phyloP scores from a whole-genome alignment of 1,140 invertebrate species.

The Acyrthosiphon pisum region DNA sequence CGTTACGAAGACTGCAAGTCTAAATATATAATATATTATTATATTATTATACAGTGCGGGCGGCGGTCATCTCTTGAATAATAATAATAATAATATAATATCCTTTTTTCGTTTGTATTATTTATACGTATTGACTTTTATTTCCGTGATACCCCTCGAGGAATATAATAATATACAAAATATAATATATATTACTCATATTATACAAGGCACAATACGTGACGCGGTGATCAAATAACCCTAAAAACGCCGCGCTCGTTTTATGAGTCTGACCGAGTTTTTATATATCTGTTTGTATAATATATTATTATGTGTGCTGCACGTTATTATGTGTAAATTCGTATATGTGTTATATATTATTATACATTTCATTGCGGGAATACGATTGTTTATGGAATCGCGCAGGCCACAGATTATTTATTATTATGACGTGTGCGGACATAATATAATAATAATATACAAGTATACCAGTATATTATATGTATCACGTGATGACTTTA shows the following conservation, averaged over 20 bases:
- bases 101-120: not conserved
- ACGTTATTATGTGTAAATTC: too few relatives aligned
- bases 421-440: not conserved
- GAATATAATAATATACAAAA: not conserved
- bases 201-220: not conserved
- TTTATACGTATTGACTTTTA: not conserved
- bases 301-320: not conserved
- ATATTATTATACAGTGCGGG: too few relatives aligned
- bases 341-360: not conserved
- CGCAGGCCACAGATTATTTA: not conserved
- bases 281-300: not conserved
- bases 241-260: not conserved
- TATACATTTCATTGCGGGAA: not conserved
- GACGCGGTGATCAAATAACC: constrained; percentile 16
- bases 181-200: not conserved
- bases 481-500: not conserved
- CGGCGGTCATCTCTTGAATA: not conserved
- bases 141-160: not conserved
- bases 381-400: not conserved
- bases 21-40: not conserved
- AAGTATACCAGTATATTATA: not conserved
- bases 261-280: not conserved
- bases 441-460: not conserved
- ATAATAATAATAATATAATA: not conserved
- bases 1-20: too few relatives aligned